phyloP scores from a whole-genome alignment of 2,113 vertebrate genomes.

The Gadus macrocephalus region DNA sequence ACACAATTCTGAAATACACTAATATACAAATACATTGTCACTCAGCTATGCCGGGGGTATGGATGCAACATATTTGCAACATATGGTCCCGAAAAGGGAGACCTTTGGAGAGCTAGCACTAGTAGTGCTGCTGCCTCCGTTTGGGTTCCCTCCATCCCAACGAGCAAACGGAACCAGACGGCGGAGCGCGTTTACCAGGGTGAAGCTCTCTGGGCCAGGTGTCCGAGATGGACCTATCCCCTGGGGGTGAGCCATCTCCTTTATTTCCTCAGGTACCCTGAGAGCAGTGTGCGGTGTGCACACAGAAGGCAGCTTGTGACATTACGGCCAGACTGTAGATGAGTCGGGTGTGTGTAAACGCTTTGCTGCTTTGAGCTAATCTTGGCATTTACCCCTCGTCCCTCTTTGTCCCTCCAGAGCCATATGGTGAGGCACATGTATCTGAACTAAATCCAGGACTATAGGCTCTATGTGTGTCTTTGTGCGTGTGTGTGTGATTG shows the following conservation, averaged over 20 bases:
- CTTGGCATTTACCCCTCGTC: constrained; percentile 37
- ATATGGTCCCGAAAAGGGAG: constrained; percentile 28
- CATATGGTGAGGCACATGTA: constrained; percentile 53
- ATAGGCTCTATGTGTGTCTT: constrained; percentile 2
- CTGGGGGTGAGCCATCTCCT: constrained; percentile 60
- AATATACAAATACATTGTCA: no score
- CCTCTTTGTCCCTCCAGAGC: constrained; percentile 28
- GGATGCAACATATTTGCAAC: constrained; percentile 29
- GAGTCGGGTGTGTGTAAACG: constrained; percentile 41
- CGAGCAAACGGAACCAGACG: constrained; percentile 37
- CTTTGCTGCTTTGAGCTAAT: constrained; percentile 51
- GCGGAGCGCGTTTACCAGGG: constrained; percentile 49
- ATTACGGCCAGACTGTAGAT: constrained; percentile 43
- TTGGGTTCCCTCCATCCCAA: constrained; percentile 42
- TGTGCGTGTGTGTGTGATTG: not conserved
- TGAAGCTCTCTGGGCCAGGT: constrained; percentile 71
- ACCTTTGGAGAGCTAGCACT: constrained; percentile 23
- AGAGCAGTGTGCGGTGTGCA: constrained; percentile 51
- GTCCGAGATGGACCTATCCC: constrained; percentile 66
- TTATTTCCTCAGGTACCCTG: constrained; percentile 66
- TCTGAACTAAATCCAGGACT: constrained; percentile 44
- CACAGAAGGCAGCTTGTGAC: constrained; percentile 40
- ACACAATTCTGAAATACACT: constrained; percentile 1
- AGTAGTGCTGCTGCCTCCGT: constrained; percentile 48
- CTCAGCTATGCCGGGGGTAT: no score